Conservation (phyloP, 2,113 vertebrate species). For the Oreotrochilus melanogaster region DNA sequence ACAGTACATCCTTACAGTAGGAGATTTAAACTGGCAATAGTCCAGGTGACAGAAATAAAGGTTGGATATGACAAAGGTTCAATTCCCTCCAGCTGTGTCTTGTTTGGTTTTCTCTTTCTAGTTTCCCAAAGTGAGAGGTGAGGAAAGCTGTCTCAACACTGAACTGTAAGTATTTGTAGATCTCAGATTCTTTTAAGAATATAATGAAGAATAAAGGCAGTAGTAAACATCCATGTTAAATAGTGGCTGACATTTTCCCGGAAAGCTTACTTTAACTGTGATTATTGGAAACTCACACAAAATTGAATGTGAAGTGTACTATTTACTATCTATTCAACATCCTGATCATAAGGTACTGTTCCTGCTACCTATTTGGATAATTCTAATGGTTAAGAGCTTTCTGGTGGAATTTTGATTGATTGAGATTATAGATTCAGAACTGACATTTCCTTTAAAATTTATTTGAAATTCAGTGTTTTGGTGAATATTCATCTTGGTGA, state of each 20-base stretch:
- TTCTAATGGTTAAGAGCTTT: background rate
- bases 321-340: background rate
- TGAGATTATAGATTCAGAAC: background rate
- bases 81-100: background rate
- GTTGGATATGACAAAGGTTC: background rate
- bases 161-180: slow-evolving; percentile 76
- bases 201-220: background rate
- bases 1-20: background rate
- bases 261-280: background rate
- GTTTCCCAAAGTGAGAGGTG: slow-evolving; percentile 66
- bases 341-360: background rate
- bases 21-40: background rate
- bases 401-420: background rate
- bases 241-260: background rate
- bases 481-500: background rate
- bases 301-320: background rate
- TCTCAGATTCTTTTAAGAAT: background rate
- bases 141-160: slow-evolving; percentile 73
- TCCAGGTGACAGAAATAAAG: background rate
- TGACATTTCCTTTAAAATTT: background rate
- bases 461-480: background rate
- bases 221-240: background rate
- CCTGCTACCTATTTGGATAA: background rate
- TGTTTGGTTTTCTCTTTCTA: slow-evolving; percentile 54
- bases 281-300: background rate